Conservation (phyloP, 2,888 invertebrate genomes). For the Hermaeophaga mercurialis region DNA sequence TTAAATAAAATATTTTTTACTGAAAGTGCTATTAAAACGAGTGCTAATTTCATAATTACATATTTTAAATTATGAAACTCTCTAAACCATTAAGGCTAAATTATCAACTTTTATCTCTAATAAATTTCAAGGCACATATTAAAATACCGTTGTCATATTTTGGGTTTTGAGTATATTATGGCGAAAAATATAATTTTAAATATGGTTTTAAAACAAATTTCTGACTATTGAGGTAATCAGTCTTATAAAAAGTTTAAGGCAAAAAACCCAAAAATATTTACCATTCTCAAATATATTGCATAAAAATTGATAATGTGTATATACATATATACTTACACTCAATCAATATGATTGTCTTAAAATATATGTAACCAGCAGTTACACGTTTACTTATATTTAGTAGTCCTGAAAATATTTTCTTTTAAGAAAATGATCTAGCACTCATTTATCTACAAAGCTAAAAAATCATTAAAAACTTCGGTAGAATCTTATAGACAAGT, state of each 20-base stretch:
- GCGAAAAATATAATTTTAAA: not conserved
- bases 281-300: not conserved
- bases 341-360: conserved; percentile 12
- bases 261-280: not conserved
- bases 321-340: conserved; percentile 1
- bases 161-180: conserved; percentile 1
- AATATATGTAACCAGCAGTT: not conserved
- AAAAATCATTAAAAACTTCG: no score
- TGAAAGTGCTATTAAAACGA: conserved; percentile 5
- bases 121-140: conserved; percentile 3
- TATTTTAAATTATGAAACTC: conserved; percentile 1
- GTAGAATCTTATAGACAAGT: no score
- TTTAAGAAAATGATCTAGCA: no score
- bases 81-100: not conserved
- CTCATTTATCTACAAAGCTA: no score
- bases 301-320: conserved; percentile 1
- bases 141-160: not conserved
- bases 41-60: not conserved
- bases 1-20: no score
- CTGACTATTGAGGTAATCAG: conserved; percentile 5
- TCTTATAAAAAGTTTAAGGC: conserved; percentile 2
- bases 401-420: not conserved
- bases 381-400: not conserved
- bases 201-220: no score
- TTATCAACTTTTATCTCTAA: no score